These are phyloP conservation scores for Synergus gifuensis DNA, from an alignment of 2,888 invertebrate genomes.

Conservation along the genomic window DNA sequence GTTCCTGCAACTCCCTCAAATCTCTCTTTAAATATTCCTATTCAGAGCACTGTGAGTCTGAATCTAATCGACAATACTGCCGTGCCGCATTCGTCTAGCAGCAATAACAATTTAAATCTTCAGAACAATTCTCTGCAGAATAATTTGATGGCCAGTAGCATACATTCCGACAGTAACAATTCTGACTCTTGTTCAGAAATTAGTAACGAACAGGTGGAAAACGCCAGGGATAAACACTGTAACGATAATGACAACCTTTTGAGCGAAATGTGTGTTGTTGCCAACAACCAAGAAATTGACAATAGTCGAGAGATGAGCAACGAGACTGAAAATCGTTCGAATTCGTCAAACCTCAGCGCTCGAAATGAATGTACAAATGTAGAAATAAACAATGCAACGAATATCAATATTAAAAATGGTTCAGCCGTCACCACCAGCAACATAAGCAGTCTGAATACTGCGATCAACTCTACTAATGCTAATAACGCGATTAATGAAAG, in stretches of 20 bases:
- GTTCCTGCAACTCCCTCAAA: conserved; percentile 64
- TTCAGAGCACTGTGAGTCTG: conserved; percentile 62
- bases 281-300: conserved; percentile 49
- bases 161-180: conserved; percentile 67
- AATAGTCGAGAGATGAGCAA: conserved; percentile 48
- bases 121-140: conserved; percentile 56
- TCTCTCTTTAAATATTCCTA: conserved; percentile 64
- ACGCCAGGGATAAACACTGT: conserved; percentile 49
- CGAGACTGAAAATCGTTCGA: conserved; percentile 48
- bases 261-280: conserved; percentile 47
- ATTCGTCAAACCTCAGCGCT: conserved; percentile 46
- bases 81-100: conserved; percentile 60
- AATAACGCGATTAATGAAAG: conserved; percentile 76
- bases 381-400: conserved; percentile 76
- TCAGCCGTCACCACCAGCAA: conserved; percentile 67
- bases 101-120: conserved; percentile 61
- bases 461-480: conserved; percentile 71
- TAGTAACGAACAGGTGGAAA: conserved; percentile 58
- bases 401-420: conserved; percentile 75
- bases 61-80: conserved; percentile 56
- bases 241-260: conserved; percentile 47
- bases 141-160: conserved; percentile 62
- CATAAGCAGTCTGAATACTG: conserved; percentile 71
- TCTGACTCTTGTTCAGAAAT: conserved; percentile 67
- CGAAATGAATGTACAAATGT: conserved; percentile 75